A percentile compares a stretch with the other conserved stretches of the same genome.
Conservation (phyloP, 2,113 vertebrate species). For the Cyanistes caeruleus region DNA sequence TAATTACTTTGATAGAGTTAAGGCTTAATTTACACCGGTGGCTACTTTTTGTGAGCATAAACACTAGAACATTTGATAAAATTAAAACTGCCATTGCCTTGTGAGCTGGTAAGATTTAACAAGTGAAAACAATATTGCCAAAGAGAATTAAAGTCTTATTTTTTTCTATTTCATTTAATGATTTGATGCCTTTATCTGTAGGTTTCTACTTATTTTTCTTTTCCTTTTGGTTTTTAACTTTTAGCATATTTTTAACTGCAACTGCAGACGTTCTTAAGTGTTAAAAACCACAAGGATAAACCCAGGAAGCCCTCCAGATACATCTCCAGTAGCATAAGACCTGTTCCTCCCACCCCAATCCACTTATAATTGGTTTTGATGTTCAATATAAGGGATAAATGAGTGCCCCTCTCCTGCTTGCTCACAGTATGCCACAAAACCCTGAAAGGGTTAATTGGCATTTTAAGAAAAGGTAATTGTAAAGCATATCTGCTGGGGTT, state of each 20-base stretch:
- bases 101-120: slow-evolving; percentile 50
- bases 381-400: slow-evolving; percentile 67
- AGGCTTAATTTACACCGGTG: slow-evolving; percentile 50
- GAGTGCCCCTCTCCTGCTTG: slow-evolving; percentile 61
- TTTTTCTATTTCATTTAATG: slow-evolving; percentile 7
- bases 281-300: neutral
- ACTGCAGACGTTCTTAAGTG: neutral
- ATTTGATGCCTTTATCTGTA: slow-evolving; percentile 24
- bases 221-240: neutral
- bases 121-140: neutral
- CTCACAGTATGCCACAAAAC: slow-evolving; percentile 70
- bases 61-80: slow-evolving; percentile 52
- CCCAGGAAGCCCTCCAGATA: slow-evolving; percentile 17
- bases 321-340: neutral
- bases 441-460: slow-evolving; percentile 80
- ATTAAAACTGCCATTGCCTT: slow-evolving; percentile 59
- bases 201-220: neutral
- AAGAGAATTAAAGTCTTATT: neutral
- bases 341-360: neutral
- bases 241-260: slow-evolving; percentile 24
- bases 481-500: slow-evolving; percentile 70
- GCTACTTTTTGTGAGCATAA: slow-evolving; percentile 58
- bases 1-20: slow-evolving; percentile 70
- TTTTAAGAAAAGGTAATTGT: slow-evolving; percentile 78
- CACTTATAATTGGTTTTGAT: slow-evolving; percentile 56